phyloP scores from a whole-genome alignment of 2,888 invertebrate genomes.

The Nasonovia ribisnigri region DNA sequence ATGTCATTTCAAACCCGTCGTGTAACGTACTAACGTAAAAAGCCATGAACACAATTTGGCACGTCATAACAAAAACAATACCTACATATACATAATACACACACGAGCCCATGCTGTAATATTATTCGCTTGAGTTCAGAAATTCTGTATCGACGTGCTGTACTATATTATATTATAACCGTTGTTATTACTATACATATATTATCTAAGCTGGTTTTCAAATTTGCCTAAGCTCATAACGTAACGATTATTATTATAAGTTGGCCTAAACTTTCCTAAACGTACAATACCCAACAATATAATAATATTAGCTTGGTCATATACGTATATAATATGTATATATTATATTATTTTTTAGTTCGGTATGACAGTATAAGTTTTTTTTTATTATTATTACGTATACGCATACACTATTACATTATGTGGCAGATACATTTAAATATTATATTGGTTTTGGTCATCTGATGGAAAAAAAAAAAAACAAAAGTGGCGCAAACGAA shows the following conservation, averaged over 20 bases:
- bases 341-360: conserved; percentile 1
- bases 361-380: neutral
- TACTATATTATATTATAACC: neutral
- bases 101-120: conserved; percentile 14
- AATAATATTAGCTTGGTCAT: conserved; percentile 12
- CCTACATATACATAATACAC: neutral
- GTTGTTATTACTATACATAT: neutral
- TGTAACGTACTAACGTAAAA: neutral
- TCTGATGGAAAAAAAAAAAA: neutral
- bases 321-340: neutral
- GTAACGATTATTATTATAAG: conserved; percentile 1
- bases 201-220: conserved; percentile 37
- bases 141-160: conserved; percentile 35
- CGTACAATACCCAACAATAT: neutral
- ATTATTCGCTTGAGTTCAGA: conserved; percentile 47
- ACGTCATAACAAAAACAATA: neutral
- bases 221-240: conserved; percentile 33
- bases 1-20: neutral
- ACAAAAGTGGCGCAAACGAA: neutral
- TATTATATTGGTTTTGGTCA: conserved; percentile 25
- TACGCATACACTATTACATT: neutral
- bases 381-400: neutral
- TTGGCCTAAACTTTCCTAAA: conserved; percentile 18
- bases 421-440: conserved; percentile 3
- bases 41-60: conserved; percentile 7